Evolutionary conservation across 2,888 invertebrate genomes (phyloP).

Genomic region (Criorhina ranunculi): DNA sequence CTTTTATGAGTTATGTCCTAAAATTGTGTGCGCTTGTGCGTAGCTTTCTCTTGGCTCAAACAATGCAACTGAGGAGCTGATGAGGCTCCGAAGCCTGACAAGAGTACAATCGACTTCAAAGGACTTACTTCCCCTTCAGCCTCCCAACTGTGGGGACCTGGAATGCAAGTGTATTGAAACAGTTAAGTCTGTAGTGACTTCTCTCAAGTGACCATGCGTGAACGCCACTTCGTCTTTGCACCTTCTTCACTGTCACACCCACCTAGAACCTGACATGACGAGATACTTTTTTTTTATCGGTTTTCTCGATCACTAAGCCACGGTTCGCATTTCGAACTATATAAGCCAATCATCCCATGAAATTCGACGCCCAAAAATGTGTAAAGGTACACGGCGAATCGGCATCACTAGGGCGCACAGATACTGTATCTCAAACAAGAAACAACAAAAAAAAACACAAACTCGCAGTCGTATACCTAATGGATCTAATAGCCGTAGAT

Average conservation of each 20-base stretch:
- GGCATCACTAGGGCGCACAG: slow-evolving; percentile 5
- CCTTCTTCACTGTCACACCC: background rate
- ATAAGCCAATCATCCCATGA: slow-evolving; percentile 31
- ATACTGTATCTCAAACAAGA: background rate
- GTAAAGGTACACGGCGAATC: slow-evolving; percentile 38
- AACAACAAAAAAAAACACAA: slow-evolving; percentile 11
- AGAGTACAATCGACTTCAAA: too few species aligned
- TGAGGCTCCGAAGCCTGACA: too few species aligned
- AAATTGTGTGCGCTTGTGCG: too few species aligned
- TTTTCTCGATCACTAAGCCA: slow-evolving; percentile 21
- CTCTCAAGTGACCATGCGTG: too few species aligned
- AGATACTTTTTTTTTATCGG: slow-evolving; percentile 15
- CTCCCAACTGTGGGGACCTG: too few species aligned
- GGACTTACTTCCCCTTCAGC: too few species aligned
- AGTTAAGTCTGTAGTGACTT: too few species aligned
- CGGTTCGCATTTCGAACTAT: slow-evolving; percentile 2
- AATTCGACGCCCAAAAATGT: slow-evolving; percentile 37
- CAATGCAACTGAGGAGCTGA: too few species aligned
- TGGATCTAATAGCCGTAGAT: slow-evolving; percentile 50
- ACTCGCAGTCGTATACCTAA: slow-evolving; percentile 23
- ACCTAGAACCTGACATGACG: background rate
- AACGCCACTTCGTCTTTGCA: too few species aligned
- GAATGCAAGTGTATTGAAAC: too few species aligned
- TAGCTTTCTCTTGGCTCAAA: too few species aligned
- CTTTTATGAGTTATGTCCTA: too few species aligned